Conservation (phyloP, 2,797 vertebrate species). For the Sebastes iracundus region DNA sequence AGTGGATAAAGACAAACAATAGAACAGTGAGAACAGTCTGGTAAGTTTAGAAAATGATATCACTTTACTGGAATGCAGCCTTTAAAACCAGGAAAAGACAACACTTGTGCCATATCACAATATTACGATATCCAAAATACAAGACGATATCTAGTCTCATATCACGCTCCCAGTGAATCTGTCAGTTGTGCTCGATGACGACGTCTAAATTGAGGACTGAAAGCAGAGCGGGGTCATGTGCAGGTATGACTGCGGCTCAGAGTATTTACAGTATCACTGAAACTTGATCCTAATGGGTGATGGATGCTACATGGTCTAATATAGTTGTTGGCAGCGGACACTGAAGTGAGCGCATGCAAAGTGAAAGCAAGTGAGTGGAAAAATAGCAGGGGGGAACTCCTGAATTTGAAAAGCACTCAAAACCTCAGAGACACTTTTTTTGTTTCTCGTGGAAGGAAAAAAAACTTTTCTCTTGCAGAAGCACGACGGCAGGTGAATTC, state of each 20-base stretch:
- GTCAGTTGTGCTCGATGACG: not conserved
- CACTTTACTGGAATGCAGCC: too few relatives aligned
- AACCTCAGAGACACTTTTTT: not conserved
- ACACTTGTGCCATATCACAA: too few relatives aligned
- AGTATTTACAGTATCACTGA: constrained; percentile 58
- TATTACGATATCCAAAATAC: too few relatives aligned
- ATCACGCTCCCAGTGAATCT: not conserved
- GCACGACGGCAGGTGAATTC: not conserved
- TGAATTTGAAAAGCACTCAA: constrained; percentile 8
- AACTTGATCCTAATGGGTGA: constrained; percentile 50
- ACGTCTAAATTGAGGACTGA: constrained; percentile 30
- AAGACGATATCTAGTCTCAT: too few relatives aligned
- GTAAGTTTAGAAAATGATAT: too few relatives aligned
- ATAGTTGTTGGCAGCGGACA: constrained; percentile 1
- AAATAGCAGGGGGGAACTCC: constrained; percentile 32
- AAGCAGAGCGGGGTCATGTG: constrained; percentile 24
- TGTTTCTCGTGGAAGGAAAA: not conserved
- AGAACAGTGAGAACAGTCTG: too few relatives aligned
- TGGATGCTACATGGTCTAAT: constrained; percentile 35
- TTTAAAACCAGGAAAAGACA: too few relatives aligned
- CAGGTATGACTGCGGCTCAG: constrained; percentile 40
- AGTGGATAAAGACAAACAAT: too few relatives aligned
- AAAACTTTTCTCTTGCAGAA: not conserved
- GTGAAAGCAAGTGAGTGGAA: constrained; percentile 29
- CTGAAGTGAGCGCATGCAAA: not conserved